Evolutionary conservation across 2,113 vertebrate genomes (phyloP).

Genomic region (Geococcyx californianus): DNA sequence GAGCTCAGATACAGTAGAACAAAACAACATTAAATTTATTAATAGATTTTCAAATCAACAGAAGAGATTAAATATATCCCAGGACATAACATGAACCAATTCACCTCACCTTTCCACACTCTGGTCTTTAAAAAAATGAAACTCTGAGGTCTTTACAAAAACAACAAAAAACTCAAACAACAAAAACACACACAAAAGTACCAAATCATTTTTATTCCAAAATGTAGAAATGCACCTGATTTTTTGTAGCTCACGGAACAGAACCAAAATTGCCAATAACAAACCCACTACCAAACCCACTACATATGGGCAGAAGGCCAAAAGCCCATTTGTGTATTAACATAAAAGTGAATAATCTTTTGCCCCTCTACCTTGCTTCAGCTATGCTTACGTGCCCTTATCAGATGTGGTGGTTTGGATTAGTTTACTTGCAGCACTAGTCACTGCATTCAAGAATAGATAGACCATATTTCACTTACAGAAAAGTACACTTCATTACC

Average conservation of each 20-base stretch:
- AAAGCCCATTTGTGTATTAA: neutral
- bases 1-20: neutral
- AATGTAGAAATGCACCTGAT: neutral
- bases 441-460: neutral
- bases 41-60: neutral
- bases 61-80: neutral
- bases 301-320: fast-evolving
- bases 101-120: neutral
- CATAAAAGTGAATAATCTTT: neutral
- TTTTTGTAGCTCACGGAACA: neutral
- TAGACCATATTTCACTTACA: neutral
- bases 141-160: neutral
- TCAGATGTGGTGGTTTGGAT: neutral
- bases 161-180: no score
- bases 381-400: neutral
- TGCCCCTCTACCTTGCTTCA: neutral
- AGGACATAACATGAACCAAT: neutral
- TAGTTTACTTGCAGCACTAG: neutral
- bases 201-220: neutral
- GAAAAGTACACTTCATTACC: neutral
- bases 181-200: neutral
- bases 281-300: neutral
- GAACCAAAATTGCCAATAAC: neutral
- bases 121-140: neutral
- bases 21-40: neutral